Conservation (phyloP, 2,113 vertebrate genomes). For the Laticauda laticaudata region DNA sequence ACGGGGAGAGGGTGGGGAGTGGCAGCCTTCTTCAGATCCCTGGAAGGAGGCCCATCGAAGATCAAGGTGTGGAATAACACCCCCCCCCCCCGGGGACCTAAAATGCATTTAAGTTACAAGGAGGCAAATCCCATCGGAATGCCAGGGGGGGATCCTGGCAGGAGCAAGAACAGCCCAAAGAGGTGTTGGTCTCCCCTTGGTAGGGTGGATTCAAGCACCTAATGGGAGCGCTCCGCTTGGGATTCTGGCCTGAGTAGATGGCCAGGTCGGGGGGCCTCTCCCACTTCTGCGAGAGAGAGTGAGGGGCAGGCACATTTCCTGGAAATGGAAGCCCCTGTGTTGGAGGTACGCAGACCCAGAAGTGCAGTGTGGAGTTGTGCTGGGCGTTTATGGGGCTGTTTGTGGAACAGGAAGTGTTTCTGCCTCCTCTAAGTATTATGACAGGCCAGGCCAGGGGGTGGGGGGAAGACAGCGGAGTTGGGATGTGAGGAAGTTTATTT, state of each 20-base stretch:
- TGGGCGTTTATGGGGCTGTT: neutral
- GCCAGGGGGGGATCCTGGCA: neutral
- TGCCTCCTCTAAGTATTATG: neutral
- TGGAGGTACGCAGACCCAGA: neutral
- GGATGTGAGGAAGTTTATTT: neutral
- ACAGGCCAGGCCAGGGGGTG: neutral
- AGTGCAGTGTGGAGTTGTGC: neutral
- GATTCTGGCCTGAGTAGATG: neutral
- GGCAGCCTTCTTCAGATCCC: neutral
- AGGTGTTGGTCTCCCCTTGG: neutral
- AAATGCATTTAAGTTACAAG: neutral
- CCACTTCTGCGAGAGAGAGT: neutral
- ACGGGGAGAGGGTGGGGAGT: neutral
- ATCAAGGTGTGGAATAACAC: neutral
- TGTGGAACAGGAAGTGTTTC: neutral
- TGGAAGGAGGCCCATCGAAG: neutral
- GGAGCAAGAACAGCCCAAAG: neutral
- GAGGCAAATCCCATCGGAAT: neutral
- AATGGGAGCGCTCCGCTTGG: neutral
- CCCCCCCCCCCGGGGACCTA: neutral
- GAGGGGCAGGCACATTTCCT: neutral
- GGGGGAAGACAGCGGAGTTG: neutral
- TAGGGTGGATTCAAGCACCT: neutral
- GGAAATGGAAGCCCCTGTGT: neutral
- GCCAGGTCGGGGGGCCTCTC: neutral